Base-by-base conservation (phyloP, 2,888 invertebrate genomes). In the Athalia circularis region DNA sequence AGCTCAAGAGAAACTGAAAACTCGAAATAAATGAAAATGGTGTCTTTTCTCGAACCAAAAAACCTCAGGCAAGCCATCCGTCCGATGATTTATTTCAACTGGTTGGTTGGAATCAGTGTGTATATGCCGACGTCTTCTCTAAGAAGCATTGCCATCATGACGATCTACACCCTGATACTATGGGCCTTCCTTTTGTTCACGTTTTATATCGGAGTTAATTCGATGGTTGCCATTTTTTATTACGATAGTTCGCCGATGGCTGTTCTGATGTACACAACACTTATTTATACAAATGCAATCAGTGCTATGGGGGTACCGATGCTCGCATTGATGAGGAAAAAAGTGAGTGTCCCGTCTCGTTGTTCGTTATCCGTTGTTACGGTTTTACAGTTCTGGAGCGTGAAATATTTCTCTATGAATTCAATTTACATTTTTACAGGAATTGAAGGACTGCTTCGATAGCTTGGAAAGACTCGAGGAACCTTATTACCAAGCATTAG, bases 31-130 rank as follows among this genome's bases (percentile, higher is more conserved):
- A 29, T 2, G 54, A 54, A 54, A 54, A 4, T n/a, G n/a, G 54
- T 72, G 72, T 3, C 1, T 9, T 59, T 72, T 59, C 59, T 47
- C 8, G 72, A 72, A 57, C 72, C 64, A 13, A 48, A 50, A 45
- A 50, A 11, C 62, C 29, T 75, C 3, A 3, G 0, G 4, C 29
- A 11, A 52, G 61, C 75, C 45, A 1, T 62, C 8, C 8, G 6
- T 4, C 75, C 62, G 64, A 62, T 52, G 13, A n/a, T 11, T 43
- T 75, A 62, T 43, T 64, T 75, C 64, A 61, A 75, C 52, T 75
- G 48, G 61, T 7, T 75, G 2, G 13, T 61, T 8, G 75, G 75
- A 13, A 29, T 64, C 7, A 81, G 81, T 0, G 13, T 72, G 29
- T 29, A 29, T 29, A 29, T 29, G 29, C 29, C 29, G 29, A 29